These are phyloP conservation scores for Chaetodon trifascialis DNA, from an alignment of 2,113 vertebrate species.

Conservation along the genomic window DNA sequence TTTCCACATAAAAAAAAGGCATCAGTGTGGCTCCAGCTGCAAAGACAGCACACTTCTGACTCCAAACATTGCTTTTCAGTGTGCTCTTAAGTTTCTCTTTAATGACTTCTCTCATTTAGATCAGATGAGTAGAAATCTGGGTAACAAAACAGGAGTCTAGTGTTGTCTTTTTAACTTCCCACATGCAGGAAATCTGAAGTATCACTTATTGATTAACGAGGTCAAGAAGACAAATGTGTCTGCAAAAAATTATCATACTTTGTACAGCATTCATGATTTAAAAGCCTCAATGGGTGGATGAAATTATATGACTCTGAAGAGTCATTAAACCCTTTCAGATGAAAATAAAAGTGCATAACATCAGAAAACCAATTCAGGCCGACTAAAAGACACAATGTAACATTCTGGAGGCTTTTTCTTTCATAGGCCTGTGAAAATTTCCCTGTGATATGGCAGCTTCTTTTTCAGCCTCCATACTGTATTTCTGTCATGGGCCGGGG, in stretches of 20 bases:
- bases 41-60: too few species aligned
- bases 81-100: neutral
- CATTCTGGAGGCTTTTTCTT: neutral
- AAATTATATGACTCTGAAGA: neutral
- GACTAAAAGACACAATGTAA: neutral
- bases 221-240: neutral
- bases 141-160: neutral
- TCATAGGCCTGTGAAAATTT: neutral
- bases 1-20: too few species aligned
- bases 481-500: slow-evolving; percentile 7
- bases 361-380: neutral
- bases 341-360: neutral
- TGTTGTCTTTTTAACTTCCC: neutral
- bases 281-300: neutral
- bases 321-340: neutral
- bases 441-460: neutral
- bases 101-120: neutral
- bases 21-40: too few species aligned
- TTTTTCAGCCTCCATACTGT: slow-evolving; percentile 11
- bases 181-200: too few species aligned
- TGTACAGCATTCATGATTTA: too few species aligned
- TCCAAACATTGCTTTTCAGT: too few species aligned
- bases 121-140: neutral
- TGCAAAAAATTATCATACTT: neutral
- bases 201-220: neutral